A percentile compares a stretch with the other conserved stretches of the same genome.
Evolutionary conservation across 2,888 invertebrate genomes (phyloP).

Genomic region (Odontocolon sp.): DNA sequence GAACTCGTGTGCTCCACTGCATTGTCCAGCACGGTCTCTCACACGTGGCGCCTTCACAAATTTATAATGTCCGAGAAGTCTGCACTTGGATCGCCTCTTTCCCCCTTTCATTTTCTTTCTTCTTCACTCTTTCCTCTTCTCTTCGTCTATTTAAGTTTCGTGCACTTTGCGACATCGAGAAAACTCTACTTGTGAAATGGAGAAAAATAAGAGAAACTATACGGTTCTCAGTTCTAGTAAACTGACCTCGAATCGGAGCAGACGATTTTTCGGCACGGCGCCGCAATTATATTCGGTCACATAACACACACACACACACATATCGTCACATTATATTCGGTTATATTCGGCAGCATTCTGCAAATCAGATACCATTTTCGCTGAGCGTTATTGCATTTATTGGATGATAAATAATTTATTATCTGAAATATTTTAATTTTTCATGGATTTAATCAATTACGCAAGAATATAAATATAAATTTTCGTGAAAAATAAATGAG

Average conservation of each 20-base stretch:
- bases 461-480: not conserved
- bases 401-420: too few species aligned
- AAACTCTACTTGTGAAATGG: not conserved
- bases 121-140: not conserved
- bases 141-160: slow-evolving; percentile 4
- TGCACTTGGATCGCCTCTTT: slow-evolving; percentile 26
- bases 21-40: slow-evolving; percentile 1
- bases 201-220: slow-evolving; percentile 11
- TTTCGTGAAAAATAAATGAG: not conserved
- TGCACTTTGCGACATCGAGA: slow-evolving; percentile 4
- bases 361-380: too few species aligned
- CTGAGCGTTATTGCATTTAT: too few species aligned
- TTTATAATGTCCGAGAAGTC: slow-evolving; percentile 53
- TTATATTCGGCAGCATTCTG: too few species aligned
- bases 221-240: not conserved
- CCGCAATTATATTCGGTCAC: too few species aligned
- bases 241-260: not conserved
- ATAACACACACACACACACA: too few species aligned
- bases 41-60: slow-evolving; percentile 50
- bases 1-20: not conserved
- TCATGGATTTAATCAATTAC: too few species aligned
- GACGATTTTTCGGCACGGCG: too few species aligned
- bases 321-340: too few species aligned
- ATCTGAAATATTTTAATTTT: too few species aligned
- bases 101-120: slow-evolving; percentile 3